Conservation (phyloP, 2,113 vertebrate species). For the Urocitellus parryii region DNA sequence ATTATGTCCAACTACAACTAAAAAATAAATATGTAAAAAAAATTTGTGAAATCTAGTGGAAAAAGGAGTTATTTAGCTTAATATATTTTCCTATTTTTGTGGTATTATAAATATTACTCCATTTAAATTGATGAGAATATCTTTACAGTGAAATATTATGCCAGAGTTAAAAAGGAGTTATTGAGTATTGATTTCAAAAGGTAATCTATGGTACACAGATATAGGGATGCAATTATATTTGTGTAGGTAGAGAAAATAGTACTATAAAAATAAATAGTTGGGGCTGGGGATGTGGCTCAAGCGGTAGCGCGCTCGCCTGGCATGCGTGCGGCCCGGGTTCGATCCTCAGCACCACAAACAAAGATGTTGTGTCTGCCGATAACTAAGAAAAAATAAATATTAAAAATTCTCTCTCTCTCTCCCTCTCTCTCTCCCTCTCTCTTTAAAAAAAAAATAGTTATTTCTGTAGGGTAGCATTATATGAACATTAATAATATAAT, state of each 20-base stretch:
- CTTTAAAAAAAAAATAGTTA: neutral
- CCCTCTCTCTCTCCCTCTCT: no score
- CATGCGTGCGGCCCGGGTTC: no score
- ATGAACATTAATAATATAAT: neutral
- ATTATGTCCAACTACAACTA: no score
- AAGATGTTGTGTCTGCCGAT: no score
- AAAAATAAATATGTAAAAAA: neutral
- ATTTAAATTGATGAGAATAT: neutral
- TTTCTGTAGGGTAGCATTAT: neutral
- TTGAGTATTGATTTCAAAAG: neutral
- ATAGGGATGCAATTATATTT: neutral
- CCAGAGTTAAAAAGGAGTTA: neutral
- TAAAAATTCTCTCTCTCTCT: no score
- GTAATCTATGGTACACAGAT: neutral
- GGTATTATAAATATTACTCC: neutral
- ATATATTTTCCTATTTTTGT: neutral
- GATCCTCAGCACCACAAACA: no score
- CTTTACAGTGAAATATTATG: neutral
- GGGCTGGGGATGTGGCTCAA: no score
- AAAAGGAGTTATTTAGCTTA: slow-evolving; percentile 4
- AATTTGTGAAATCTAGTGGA: neutral
- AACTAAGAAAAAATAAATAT: no score
- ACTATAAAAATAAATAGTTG: neutral
- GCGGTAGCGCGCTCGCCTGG: no score
- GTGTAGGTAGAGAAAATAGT: slow-evolving; percentile 11